These are phyloP conservation scores for Crotalus tigris DNA, from an alignment of 2,113 vertebrate species.

Conservation along the genomic window DNA sequence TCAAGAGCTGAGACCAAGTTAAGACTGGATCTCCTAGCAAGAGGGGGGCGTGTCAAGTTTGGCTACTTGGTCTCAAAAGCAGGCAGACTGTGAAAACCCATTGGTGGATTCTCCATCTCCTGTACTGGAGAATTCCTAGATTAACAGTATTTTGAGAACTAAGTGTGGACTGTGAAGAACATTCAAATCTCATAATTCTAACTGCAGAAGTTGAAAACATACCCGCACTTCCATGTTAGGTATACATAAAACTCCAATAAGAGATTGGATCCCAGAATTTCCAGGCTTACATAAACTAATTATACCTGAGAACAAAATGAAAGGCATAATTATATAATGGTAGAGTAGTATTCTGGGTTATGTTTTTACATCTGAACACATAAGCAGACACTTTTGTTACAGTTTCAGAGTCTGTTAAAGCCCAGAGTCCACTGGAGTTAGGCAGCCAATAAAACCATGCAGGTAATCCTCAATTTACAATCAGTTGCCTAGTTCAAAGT, in stretches of 20 bases:
- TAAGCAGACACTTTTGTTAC: background rate
- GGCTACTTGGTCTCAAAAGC: too few species aligned
- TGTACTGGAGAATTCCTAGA: background rate
- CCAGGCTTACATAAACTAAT: slow-evolving; percentile 96
- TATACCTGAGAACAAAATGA: slow-evolving; percentile 79
- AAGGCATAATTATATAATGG: slow-evolving; percentile 2
- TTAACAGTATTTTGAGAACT: background rate
- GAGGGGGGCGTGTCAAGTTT: too few species aligned
- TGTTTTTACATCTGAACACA: background rate
- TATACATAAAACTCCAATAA: slow-evolving; percentile 97
- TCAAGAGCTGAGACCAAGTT: too few species aligned
- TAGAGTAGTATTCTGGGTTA: background rate
- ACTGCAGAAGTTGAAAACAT: slow-evolving; percentile 53
- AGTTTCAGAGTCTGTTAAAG: background rate
- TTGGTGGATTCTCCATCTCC: too few species aligned
- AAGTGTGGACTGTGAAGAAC: background rate
- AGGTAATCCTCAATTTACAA: background rate
- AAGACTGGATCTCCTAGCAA: too few species aligned
- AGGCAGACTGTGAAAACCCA: too few species aligned
- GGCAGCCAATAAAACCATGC: background rate
- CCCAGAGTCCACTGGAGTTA: background rate
- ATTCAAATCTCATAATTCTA: background rate
- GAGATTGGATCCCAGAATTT: slow-evolving; percentile 95
- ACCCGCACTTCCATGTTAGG: slow-evolving; percentile 99
- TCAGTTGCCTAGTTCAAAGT: background rate